A percentile compares a stretch with the other conserved stretches of the same genome.
These are phyloP conservation scores for Pantherophis vulpinus DNA, from an alignment of 2,797 vertebrate species.

Conservation along the genomic window DNA sequence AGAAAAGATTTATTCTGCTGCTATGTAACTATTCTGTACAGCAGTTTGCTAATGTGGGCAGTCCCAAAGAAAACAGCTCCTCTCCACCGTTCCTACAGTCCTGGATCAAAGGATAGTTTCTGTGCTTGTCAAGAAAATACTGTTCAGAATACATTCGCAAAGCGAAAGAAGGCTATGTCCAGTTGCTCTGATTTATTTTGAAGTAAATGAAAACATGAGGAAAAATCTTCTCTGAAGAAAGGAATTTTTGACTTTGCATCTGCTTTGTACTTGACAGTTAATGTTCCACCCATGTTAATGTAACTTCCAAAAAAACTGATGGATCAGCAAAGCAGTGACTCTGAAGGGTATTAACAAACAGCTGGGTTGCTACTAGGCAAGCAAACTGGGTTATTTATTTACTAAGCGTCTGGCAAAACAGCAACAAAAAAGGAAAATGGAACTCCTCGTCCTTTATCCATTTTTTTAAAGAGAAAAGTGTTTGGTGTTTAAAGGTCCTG, in stretches of 20 bases:
- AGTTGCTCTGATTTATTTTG: background rate
- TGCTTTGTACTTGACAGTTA: background rate
- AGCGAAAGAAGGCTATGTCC: background rate
- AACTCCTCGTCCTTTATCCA: background rate
- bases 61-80: background rate
- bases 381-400: background rate
- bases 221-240: background rate
- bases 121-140: background rate
- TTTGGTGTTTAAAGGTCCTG: background rate
- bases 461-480: background rate
- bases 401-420: background rate
- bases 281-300: background rate
- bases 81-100: background rate
- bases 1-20: background rate
- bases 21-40: background rate
- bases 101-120: background rate
- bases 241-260: background rate
- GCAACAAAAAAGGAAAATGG: background rate
- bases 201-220: background rate
- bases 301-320: conserved; percentile 6
- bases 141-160: background rate
- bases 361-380: background rate
- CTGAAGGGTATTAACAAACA: background rate
- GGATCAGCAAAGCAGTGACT: background rate
- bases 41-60: background rate